Evolutionary conservation across 2,113 vertebrate species (phyloP).

Genomic region (Gymnogyps californianus): DNA sequence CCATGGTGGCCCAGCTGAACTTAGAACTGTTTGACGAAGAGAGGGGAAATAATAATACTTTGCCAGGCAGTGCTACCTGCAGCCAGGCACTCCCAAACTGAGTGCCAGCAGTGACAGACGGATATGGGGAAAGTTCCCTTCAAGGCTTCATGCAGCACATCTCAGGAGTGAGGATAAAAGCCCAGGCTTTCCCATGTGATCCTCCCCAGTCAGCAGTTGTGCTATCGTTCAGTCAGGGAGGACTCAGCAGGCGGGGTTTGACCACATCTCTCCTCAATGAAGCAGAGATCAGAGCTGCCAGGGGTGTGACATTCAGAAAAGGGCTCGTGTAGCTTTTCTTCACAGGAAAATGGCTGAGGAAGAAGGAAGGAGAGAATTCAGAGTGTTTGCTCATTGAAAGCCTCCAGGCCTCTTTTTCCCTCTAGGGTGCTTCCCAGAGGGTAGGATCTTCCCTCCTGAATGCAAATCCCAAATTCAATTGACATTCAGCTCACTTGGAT

Average conservation of each 20-base stretch:
- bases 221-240: neutral
- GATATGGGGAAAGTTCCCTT: neutral
- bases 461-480: neutral
- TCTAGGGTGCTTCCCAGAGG: neutral
- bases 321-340: neutral
- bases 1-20: neutral
- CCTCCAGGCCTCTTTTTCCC: neutral
- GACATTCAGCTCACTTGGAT: neutral
- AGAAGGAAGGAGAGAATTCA: neutral
- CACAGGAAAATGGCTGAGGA: neutral
- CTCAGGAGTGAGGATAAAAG: neutral
- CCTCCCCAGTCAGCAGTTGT: neutral
- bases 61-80: neutral
- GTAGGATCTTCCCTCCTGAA: neutral
- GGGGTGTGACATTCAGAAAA: neutral
- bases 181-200: neutral
- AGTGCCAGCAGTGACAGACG: neutral
- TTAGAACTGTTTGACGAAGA: neutral
- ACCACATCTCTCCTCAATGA: neutral
- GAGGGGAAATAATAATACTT: neutral
- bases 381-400: neutral
- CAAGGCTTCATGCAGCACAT: neutral
- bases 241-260: neutral
- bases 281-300: neutral
- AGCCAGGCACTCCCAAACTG: neutral